Evolutionary conservation across 2,888 invertebrate species (phyloP), one percentile per base, ranked within the genome.

Genomic region (Lomographa bimaculata): DNA sequence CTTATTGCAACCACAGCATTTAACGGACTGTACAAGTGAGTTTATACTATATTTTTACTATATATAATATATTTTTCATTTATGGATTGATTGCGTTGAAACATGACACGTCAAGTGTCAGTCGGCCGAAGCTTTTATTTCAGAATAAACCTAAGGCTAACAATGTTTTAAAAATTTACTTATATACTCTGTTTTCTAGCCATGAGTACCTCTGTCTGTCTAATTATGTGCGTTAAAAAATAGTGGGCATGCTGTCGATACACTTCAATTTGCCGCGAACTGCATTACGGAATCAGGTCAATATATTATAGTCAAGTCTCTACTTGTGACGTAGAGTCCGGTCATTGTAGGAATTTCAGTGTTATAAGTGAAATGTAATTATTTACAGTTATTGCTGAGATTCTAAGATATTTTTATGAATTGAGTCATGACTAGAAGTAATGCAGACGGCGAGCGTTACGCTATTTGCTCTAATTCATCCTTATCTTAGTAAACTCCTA

Each of bases 11-110:
- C 12, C 20, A 23, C 8, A 9, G 17, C 21, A 14, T 11, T 24
- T 9, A 7, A 19, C 14, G 12, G 18, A 14, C 29, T 18, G 7
- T 23, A 2, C 44, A 42, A 16, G 52, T 52, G 33, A 46, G 52
- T 47, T 23, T 9, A 18, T 3, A 17, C 9, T 17, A 10, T 9
- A 11, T 8, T 14, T 14, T n/a, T 18, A 6, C 10, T 17, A 24
- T 25, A 24, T 3, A 4, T 7, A 7, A 26, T n/a, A n/a, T n/a
- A n/a, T n/a, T n/a, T n/a, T n/a, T n/a, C n/a, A n/a, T n/a, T n/a
- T n/a, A n/a, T n/a, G n/a, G n/a, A n/a, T n/a, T n/a, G n/a, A n/a
- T n/a, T n/a, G n/a, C n/a, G n/a, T n/a, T n/a, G n/a, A n/a, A n/a
- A n/a, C n/a, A n/a, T n/a, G n/a, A n/a, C n/a, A n/a, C n/a, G n/a